phyloP scores from a whole-genome alignment of 1,140 invertebrate species.

The Pseudomyrmex concolor region DNA sequence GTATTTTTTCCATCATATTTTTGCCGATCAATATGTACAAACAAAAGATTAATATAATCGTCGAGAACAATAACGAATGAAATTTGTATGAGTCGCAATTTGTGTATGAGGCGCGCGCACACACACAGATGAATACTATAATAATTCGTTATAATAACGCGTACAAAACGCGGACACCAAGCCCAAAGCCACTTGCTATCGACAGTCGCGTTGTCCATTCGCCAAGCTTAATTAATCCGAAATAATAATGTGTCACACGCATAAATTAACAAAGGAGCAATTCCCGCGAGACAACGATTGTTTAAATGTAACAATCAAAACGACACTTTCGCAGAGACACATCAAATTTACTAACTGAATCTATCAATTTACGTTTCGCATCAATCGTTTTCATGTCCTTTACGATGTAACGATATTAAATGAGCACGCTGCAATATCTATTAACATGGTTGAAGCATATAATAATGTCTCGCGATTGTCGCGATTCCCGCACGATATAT shows the following conservation, averaged over 20 bases:
- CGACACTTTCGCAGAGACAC: conserved; percentile 30
- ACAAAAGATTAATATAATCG: conserved; percentile 43
- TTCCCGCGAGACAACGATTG: conserved; percentile 32
- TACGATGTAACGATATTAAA: neutral
- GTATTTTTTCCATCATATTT: too few species aligned
- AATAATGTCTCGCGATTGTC: too few species aligned
- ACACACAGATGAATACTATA: conserved; percentile 17
- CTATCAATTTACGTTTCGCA: conserved; percentile 19
- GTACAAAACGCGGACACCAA: neutral
- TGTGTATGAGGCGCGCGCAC: neutral
- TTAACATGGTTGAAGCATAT: neutral
- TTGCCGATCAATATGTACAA: neutral
- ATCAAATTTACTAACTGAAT: conserved; percentile 19
- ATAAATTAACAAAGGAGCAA: conserved; percentile 54
- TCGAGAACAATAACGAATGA: conserved; percentile 4
- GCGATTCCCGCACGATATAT: neutral
- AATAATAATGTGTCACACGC: conserved; percentile 42
- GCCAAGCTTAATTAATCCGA: conserved; percentile 44
- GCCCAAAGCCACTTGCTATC: conserved; percentile 46
- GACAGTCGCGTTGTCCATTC: conserved; percentile 37
- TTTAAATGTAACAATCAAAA: conserved; percentile 52
- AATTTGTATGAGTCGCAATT: conserved; percentile 27
- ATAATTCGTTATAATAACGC: conserved; percentile 21
- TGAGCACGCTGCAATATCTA: neutral
- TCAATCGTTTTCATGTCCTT: conserved; percentile 12